Evolutionary conservation across 1,140 invertebrate species (phyloP).

Genomic region (Pseudomyrmex gracilis): DNA sequence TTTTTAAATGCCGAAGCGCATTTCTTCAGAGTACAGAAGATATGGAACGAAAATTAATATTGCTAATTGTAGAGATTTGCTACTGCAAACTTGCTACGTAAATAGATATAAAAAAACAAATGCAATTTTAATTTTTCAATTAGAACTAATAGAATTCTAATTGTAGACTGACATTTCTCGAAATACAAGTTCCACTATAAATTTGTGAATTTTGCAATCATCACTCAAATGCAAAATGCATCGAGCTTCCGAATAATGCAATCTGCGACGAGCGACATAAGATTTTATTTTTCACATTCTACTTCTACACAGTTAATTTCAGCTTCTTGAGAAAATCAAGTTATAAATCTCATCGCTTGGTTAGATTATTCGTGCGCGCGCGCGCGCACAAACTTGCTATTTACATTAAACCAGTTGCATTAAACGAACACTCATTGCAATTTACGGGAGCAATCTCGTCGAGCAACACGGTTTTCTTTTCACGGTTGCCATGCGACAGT

Average conservation of each 20-base stretch:
- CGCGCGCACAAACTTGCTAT: not conserved
- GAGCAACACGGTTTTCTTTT: constrained; percentile 7
- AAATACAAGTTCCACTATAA: not conserved
- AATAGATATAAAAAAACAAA: not conserved
- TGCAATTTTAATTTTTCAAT: not conserved
- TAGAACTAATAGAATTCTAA: too few relatives aligned
- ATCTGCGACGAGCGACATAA: not conserved
- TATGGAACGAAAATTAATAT: not conserved
- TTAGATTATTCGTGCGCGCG: constrained; percentile 15
- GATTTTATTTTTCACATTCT: not conserved
- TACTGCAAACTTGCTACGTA: too few relatives aligned
- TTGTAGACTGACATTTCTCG: not conserved
- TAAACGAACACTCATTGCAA: constrained; percentile 33
- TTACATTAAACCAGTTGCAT: constrained; percentile 27
- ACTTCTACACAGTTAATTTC: constrained; percentile 2
- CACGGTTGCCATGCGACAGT: not conserved
- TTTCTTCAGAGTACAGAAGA: not conserved
- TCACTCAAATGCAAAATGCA: not conserved
- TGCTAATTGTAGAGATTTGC: too few relatives aligned
- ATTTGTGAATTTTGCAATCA: not conserved
- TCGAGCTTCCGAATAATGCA: not conserved
- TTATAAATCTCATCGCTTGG: constrained; percentile 2
- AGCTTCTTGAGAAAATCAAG: not conserved
- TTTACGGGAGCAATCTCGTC: constrained; percentile 27
- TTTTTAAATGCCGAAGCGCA: not conserved